phyloP scores from a whole-genome alignment of 1,140 invertebrate species.

The Panulirus ornatus region DNA sequence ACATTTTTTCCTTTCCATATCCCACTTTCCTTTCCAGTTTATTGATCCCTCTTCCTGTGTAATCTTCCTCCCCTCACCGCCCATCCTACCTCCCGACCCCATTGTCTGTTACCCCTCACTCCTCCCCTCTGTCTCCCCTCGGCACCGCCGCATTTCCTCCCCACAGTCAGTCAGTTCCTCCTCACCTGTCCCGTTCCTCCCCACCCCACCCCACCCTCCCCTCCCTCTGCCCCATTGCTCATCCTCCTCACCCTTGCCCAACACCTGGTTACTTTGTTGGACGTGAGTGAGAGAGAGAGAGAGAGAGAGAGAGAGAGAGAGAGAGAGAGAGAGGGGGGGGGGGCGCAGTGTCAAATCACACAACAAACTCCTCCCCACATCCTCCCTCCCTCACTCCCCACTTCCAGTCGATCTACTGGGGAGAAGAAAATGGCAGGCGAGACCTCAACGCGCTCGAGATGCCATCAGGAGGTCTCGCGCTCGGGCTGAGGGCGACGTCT shows the following conservation, averaged over 20 bases:
- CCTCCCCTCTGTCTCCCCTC: too few relatives aligned
- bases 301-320: slow-evolving; percentile 11
- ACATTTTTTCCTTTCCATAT: background rate
- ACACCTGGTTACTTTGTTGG: background rate
- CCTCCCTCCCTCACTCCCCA: too few relatives aligned
- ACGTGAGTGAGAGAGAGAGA: background rate
- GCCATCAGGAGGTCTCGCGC: too few relatives aligned
- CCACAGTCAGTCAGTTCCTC: background rate
- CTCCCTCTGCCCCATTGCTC: background rate
- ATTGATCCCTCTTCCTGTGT: background rate
- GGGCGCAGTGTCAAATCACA: too few relatives aligned
- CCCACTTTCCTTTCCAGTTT: background rate
- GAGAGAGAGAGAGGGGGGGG: slow-evolving; percentile 33
- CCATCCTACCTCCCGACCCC: too few relatives aligned
- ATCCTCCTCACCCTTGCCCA: background rate
- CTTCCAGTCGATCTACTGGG: too few relatives aligned
- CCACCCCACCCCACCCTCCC: too few relatives aligned
- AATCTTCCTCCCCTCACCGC: slow-evolving; percentile 12
- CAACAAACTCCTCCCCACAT: too few relatives aligned
- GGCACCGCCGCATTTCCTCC: background rate
- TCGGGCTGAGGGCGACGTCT: too few relatives aligned
- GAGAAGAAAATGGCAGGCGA: too few relatives aligned
- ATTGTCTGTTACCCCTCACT: too few relatives aligned
- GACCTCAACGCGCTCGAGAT: too few relatives aligned
- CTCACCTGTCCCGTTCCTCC: background rate